Conservation (phyloP, 1,140 invertebrate genomes). For the Drosophila truncata region DNA sequence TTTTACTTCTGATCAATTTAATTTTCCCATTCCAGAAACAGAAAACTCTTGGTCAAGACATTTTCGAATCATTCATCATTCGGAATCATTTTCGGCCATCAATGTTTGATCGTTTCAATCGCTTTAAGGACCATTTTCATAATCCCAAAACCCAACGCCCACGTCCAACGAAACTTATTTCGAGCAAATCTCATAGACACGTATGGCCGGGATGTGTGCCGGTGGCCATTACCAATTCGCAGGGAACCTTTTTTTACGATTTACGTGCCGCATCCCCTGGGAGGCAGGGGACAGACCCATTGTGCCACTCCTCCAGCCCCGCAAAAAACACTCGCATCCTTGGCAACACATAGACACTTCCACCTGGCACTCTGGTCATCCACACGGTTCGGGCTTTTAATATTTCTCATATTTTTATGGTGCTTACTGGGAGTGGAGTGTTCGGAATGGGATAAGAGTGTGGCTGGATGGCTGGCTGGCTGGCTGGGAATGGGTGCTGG, state of each 20-base stretch:
- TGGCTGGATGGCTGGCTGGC: constrained; percentile 8
- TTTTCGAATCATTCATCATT: constrained; percentile 48
- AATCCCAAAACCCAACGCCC: constrained; percentile 27
- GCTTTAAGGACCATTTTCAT: constrained; percentile 53
- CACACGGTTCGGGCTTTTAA: constrained; percentile 66
- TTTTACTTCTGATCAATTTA: constrained; percentile 35
- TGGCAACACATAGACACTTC: constrained; percentile 41
- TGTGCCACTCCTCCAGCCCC: constrained; percentile 2
- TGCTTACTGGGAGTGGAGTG: constrained; percentile 34
- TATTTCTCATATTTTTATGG: constrained; percentile 82
- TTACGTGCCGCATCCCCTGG: constrained; percentile 77
- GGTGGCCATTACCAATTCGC: constrained; percentile 57
- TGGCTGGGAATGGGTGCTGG: constrained; percentile 5
- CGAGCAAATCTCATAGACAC: constrained; percentile 57
- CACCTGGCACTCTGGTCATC: constrained; percentile 49
- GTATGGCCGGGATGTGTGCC: constrained; percentile 43
- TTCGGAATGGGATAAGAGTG: constrained; percentile 22
- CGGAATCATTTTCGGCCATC: constrained; percentile 51
- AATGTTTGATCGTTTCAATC: constrained; percentile 57
- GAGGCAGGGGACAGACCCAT: constrained; percentile 38
- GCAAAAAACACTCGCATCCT: constrained; percentile 21
- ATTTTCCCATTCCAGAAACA: constrained; percentile 7
- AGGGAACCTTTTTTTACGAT: constrained; percentile 79
- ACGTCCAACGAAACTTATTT: constrained; percentile 43
- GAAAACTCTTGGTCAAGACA: constrained; percentile 21